phyloP scores from a whole-genome alignment of 2,888 invertebrate species.

The Crioceris asparagi region DNA sequence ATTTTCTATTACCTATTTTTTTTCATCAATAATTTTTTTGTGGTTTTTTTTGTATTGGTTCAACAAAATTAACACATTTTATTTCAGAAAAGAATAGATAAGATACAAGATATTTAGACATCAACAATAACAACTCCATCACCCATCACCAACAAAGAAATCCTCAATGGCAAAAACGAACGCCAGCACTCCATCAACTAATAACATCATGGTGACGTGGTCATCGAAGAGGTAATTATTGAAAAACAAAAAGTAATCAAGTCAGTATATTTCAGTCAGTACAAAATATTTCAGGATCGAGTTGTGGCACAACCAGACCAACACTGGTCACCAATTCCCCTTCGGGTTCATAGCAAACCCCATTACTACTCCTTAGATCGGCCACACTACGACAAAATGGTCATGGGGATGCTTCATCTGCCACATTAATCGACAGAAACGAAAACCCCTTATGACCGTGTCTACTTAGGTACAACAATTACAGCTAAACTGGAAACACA shows the following conservation, averaged over 20 bases:
- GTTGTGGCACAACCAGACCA: constrained; percentile 57
- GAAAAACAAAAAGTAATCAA: no score
- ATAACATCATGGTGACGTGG: constrained; percentile 57
- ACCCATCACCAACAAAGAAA: constrained; percentile 35
- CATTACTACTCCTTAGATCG: constrained; percentile 46
- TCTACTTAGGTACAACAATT: constrained; percentile 38
- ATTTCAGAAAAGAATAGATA: no score
- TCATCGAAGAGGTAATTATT: constrained; percentile 41
- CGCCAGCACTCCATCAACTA: constrained; percentile 27
- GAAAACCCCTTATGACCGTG: constrained; percentile 48
- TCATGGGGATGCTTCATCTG: constrained; percentile 18
- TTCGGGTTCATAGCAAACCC: constrained; percentile 28
- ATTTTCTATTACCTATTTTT: no score
- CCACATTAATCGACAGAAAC: constrained; percentile 26
- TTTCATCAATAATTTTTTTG: no score
- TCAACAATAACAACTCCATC: no score
- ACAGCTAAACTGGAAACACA: constrained; percentile 20
- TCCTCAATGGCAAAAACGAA: constrained; percentile 23
- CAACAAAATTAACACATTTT: no score
- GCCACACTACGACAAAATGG: constrained; percentile 49
- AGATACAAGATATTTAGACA: no score
- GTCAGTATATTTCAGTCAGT: no score
- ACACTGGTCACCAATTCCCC: constrained; percentile 44
- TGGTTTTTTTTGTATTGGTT: no score
- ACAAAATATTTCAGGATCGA: constrained; percentile 52